These are phyloP conservation scores for Parus major DNA, from an alignment of 2,113 vertebrate species.

Conservation along the genomic window DNA sequence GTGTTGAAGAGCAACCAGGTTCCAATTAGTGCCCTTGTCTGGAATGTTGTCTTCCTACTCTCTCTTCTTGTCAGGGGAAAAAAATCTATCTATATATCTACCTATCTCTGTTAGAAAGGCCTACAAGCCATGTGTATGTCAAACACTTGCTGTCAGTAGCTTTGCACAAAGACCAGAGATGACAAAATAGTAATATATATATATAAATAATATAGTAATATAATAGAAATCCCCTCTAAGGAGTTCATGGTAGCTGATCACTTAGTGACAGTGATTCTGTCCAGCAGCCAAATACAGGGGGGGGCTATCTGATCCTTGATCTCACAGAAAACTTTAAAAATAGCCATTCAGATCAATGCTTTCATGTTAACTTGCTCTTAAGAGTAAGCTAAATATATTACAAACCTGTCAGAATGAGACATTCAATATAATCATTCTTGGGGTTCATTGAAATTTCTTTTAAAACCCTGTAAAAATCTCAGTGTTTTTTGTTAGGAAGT, in stretches of 20 bases:
- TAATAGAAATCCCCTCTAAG: not conserved
- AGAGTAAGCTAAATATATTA: not conserved
- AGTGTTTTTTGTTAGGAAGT: not conserved
- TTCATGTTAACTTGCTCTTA: not conserved
- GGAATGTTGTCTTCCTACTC: not conserved
- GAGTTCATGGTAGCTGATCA: not conserved
- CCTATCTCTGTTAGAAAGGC: not conserved
- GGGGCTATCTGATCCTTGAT: not conserved
- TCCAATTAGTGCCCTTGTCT: not conserved
- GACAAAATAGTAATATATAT: not conserved
- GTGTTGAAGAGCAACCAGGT: not conserved
- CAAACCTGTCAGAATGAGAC: not conserved
- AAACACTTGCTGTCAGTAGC: not conserved
- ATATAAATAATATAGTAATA: not conserved
- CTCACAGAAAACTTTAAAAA: not conserved
- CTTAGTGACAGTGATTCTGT: not conserved
- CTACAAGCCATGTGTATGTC: not conserved
- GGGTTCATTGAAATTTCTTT: not conserved
- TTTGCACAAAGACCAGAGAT: not conserved
- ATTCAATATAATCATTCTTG: constrained; percentile 4
- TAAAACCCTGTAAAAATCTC: not conserved
- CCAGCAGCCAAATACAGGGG: not conserved
- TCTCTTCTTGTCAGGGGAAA: not conserved
- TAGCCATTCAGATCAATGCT: not conserved
- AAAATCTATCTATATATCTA: not conserved